Conservation (phyloP, 2,113 vertebrate genomes). For the Symphodus melops region DNA sequence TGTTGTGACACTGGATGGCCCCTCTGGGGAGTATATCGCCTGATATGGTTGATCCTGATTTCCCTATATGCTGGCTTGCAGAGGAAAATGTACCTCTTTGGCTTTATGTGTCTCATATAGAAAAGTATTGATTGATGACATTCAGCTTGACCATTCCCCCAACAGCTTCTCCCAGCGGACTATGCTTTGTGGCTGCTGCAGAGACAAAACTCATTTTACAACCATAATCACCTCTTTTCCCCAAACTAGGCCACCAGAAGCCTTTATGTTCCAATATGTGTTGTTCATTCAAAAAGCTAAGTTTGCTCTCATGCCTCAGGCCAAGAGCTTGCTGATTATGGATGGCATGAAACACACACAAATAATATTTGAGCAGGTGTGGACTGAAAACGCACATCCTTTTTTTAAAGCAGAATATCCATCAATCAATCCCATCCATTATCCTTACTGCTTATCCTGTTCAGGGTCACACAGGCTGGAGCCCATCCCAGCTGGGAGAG, state of each 20-base stretch:
- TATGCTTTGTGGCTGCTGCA: slow-evolving; percentile 42
- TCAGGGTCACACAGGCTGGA: too few relatives aligned
- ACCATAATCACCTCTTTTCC: slow-evolving; percentile 13
- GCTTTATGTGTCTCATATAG: slow-evolving; percentile 8
- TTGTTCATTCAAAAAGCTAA: slow-evolving; percentile 10
- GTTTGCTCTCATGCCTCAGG: background rate
- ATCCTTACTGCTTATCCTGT: too few relatives aligned
- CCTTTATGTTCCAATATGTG: slow-evolving; percentile 31
- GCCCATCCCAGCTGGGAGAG: too few relatives aligned
- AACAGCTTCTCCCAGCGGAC: slow-evolving; percentile 35
- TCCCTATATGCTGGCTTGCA: slow-evolving; percentile 37
- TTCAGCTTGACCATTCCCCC: slow-evolving; percentile 16
- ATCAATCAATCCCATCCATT: too few relatives aligned
- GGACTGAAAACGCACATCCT: background rate
- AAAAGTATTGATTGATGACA: slow-evolving; percentile 46
- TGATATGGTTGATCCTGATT: slow-evolving; percentile 40
- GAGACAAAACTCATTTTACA: slow-evolving; percentile 45
- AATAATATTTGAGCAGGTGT: background rate
- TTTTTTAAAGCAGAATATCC: background rate
- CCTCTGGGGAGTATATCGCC: slow-evolving; percentile 41
- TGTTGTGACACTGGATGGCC: slow-evolving; percentile 43
- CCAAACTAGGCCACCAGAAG: slow-evolving; percentile 39
- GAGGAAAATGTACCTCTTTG: slow-evolving; percentile 3
- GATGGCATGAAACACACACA: background rate
- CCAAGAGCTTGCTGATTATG: background rate